These are phyloP conservation scores for Polylopha cassiicola DNA, from an alignment of 2,888 invertebrate species.

Conservation along the genomic window DNA sequence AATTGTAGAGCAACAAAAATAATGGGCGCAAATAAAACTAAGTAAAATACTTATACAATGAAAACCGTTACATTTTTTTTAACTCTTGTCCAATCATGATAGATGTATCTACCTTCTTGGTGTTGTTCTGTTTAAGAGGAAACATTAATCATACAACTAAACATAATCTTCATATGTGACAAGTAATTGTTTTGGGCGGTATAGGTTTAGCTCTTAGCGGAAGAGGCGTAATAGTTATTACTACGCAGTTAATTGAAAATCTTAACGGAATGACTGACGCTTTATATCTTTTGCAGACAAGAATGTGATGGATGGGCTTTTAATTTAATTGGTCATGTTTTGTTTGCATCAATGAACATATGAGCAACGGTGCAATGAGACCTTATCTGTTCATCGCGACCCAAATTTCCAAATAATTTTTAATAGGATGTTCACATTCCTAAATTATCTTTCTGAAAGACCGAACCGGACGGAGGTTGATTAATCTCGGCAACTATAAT, in stretches of 20 bases:
- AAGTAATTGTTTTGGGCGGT: slow-evolving; percentile 39
- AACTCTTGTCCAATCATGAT: slow-evolving; percentile 39
- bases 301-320: slow-evolving; percentile 49
- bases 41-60: slow-evolving; percentile 46
- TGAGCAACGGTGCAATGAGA: slow-evolving; percentile 41
- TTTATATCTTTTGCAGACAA: slow-evolving; percentile 34
- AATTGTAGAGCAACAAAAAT: slow-evolving; percentile 53
- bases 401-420: slow-evolving; percentile 41
- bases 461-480: slow-evolving; percentile 38
- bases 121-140: slow-evolving; percentile 39
- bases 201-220: slow-evolving; percentile 34
- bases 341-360: slow-evolving; percentile 45
- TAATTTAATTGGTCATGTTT: slow-evolving; percentile 46
- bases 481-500: slow-evolving; percentile 41
- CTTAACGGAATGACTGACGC: slow-evolving; percentile 44
- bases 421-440: slow-evolving; percentile 39
- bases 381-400: slow-evolving; percentile 40
- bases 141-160: slow-evolving; percentile 43
- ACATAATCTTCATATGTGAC: slow-evolving; percentile 26
- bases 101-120: slow-evolving; percentile 34
- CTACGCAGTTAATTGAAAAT: slow-evolving; percentile 37
- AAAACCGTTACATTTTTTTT: slow-evolving; percentile 40
- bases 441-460: slow-evolving; percentile 33
- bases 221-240: slow-evolving; percentile 43
- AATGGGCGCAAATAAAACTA: slow-evolving; percentile 51